Evolutionary conservation across 2,888 invertebrate genomes (phyloP).

Genomic region (Ornithoptera priamus): DNA sequence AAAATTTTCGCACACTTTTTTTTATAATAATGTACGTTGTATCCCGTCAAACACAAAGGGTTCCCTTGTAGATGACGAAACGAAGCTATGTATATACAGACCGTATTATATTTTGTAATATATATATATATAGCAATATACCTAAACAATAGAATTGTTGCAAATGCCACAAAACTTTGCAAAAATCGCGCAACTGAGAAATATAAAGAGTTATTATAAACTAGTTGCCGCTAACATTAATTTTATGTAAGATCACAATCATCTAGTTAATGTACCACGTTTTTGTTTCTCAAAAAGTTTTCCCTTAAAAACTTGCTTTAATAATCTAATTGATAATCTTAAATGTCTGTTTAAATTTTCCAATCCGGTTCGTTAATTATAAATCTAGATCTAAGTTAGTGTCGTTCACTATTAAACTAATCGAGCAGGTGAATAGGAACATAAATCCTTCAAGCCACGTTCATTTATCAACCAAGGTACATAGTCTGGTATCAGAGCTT

Average conservation of each 20-base stretch:
- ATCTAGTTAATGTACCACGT: background rate
- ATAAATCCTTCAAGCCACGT: constrained; percentile 21
- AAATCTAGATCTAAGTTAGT: constrained; percentile 17
- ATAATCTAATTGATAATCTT: background rate
- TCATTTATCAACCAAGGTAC: constrained; percentile 9
- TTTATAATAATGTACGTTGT: constrained; percentile 19
- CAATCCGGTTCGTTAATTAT: background rate
- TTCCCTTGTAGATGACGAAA: constrained; percentile 23
- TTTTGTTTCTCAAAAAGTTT: background rate
- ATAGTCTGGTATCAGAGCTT: background rate
- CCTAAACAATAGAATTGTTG: constrained; percentile 18
- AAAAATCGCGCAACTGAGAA: constrained; percentile 11
- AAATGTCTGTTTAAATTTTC: background rate
- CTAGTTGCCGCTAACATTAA: background rate
- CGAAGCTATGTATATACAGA: background rate
- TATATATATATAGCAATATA: constrained; percentile 11
- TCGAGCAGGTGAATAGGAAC: constrained; percentile 19
- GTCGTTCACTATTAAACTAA: constrained; percentile 6
- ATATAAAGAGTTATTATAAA: background rate
- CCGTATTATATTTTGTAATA: constrained; percentile 20
- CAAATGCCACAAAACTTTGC: constrained; percentile 4
- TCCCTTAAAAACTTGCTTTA: background rate
- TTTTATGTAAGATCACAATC: constrained; percentile 4
- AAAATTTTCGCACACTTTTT: constrained; percentile 29
- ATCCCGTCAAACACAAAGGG: constrained; percentile 27